These are phyloP conservation scores for Brachionus plicatilis DNA, from an alignment of 1,140 invertebrate species.

Conservation along the genomic window DNA sequence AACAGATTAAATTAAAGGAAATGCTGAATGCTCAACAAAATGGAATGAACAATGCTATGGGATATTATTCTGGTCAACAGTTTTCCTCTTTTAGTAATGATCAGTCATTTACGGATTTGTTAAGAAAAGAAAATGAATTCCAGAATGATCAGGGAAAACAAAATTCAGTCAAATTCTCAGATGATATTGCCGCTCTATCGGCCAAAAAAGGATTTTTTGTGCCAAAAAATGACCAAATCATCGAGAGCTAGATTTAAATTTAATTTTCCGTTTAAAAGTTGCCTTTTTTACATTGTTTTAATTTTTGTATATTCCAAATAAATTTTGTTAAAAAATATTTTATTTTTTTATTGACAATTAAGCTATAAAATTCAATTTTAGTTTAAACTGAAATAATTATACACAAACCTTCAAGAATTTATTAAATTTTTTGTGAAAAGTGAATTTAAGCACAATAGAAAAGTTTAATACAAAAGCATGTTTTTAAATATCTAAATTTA, in stretches of 20 bases:
- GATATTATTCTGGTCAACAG: not conserved
- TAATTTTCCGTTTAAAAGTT: not conserved
- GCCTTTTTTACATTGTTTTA: conserved; percentile 30
- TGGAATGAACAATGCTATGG: not conserved
- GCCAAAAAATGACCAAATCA: not conserved
- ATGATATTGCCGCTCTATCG: not conserved
- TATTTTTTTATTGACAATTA: not conserved
- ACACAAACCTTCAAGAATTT: too few species aligned
- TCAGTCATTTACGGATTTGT: not conserved
- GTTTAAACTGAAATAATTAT: too few species aligned
- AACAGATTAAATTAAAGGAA: conserved; percentile 15
- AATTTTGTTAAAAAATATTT: conserved; percentile 4
- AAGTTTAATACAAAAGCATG: too few species aligned
- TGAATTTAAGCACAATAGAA: too few species aligned
- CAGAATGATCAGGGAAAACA: not conserved
- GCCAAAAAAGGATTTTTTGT: not conserved
- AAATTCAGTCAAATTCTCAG: not conserved
- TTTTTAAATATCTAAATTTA: too few species aligned
- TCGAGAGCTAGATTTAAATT: not conserved
- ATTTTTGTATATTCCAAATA: conserved; percentile 35
- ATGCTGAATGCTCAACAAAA: not conserved
- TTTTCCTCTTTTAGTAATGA: not conserved
- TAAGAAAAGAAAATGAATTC: not conserved
- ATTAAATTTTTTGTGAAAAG: too few species aligned
- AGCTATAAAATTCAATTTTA: too few species aligned